Base-by-base conservation (phyloP, 2,797 vertebrate species). In the Acanthurus tractus region DNA sequence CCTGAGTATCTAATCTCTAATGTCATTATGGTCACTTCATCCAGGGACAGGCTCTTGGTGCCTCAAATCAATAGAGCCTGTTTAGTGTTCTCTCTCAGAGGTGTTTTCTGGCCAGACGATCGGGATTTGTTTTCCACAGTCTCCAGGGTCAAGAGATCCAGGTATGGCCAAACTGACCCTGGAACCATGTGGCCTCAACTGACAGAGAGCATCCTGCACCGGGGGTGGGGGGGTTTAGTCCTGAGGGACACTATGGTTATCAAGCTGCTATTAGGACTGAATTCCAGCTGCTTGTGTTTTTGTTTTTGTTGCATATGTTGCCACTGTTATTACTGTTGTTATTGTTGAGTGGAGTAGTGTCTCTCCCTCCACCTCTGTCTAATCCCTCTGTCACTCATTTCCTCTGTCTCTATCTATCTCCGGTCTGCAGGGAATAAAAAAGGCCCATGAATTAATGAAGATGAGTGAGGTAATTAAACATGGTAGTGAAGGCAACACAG, bases 391-490 rank as follows among this genome's bases (percentile, higher is more conserved):
- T 22, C 63, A 34, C 55, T 14, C 74, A 53, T 36, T 49, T 74
- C 67, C 53, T 38, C 15, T 78, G 70, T 77, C 71, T 63, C 74
- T 62, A 38, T 83, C 80, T 78, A 73, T 86, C 88, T 94, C 91
- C 8, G 89, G 95, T 94, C 96, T 96, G 96, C 95, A 94, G 94
- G 96, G 95, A 89, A 70, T 95, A 95, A 95, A 95, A 85, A 91
- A 96, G 93, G 84, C 77, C 95, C 92, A 96, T 96, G 96, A 97
- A 97, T 97, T 97, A 98, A 98, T 97, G 96, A 97, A 96, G 96
- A 96, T 93, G 88, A 90, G 92, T 94, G 90, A 94, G 94, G 95
- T 97, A 98, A 99, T 98, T 99, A 98, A 97, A 97, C 95, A 90
- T 88, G 90, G 93, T 91, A 66, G 94, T 88, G 86, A 95, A 92